Evolutionary conservation across 2,113 vertebrate genomes (phyloP).

Genomic region (Thomomys bottae): DNA sequence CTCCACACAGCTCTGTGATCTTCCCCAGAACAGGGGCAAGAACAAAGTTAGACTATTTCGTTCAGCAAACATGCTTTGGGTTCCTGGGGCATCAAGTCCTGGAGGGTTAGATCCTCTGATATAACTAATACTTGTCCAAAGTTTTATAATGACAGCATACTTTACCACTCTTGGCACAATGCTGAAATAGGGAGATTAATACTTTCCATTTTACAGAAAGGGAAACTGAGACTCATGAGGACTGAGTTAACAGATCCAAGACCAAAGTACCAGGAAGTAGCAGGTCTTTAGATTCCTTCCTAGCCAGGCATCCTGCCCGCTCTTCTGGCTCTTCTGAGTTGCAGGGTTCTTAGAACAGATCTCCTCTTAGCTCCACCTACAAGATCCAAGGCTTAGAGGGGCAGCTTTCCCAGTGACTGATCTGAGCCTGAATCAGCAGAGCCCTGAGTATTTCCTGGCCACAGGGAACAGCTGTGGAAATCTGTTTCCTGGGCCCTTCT

Average conservation of each 20-base stretch:
- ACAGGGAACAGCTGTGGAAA: constrained; percentile 52
- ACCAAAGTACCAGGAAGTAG: neutral
- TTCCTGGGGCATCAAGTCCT: neutral
- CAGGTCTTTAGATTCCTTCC: neutral
- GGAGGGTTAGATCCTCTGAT: neutral
- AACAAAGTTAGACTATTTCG: neutral
- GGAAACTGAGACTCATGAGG: neutral
- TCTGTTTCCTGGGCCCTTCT: constrained; percentile 28
- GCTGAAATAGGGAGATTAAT: neutral
- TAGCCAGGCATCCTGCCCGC: neutral
- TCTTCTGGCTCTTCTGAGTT: neutral
- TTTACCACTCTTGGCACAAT: neutral
- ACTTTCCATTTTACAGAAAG: neutral
- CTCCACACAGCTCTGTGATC: neutral
- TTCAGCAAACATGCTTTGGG: neutral
- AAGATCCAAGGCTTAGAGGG: neutral
- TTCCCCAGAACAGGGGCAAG: neutral
- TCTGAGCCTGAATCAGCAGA: neutral
- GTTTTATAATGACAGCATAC: neutral
- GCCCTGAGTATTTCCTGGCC: constrained; percentile 4
- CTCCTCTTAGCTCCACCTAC: neutral
- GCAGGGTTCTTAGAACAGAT: neutral
- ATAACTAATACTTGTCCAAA: neutral
- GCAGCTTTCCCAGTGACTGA: fast-evolving
- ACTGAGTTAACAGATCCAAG: neutral